A percentile compares a stretch with the other conserved stretches of the same genome.
These are phyloP conservation scores for Eueides isabella DNA, from an alignment of 1,140 invertebrate species.

Conservation along the genomic window DNA sequence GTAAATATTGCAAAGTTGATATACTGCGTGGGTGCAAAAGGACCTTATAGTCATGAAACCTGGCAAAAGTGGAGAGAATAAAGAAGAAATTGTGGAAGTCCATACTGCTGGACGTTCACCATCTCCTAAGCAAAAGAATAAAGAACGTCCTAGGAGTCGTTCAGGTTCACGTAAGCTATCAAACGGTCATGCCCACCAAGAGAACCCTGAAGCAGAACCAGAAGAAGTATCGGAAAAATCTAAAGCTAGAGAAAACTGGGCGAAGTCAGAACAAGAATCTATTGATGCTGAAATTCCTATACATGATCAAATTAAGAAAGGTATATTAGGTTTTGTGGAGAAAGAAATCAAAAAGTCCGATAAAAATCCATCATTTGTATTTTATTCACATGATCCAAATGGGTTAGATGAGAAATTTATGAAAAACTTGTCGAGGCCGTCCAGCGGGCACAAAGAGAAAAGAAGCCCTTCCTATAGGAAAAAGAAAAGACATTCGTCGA, in stretches of 20 bases:
- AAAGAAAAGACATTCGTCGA: conserved; percentile 79
- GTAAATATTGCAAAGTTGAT: not conserved
- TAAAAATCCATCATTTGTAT: conserved; percentile 77
- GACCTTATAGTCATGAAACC: conserved; percentile 64
- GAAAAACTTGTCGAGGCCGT: conserved; percentile 72
- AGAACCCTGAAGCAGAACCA: conserved; percentile 37
- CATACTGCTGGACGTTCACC: conserved; percentile 67
- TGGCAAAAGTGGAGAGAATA: conserved; percentile 67
- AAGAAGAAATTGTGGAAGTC: conserved; percentile 72
- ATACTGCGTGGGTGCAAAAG: conserved; percentile 29
- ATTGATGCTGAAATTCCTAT: conserved; percentile 82
- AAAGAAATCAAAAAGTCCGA: conserved; percentile 83
- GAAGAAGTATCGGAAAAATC: conserved; percentile 51
- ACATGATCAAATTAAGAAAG: conserved; percentile 83
- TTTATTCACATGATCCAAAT: conserved; percentile 79
- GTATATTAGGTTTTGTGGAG: conserved; percentile 83
- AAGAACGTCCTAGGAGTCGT: conserved; percentile 54
- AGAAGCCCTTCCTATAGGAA: conserved; percentile 78
- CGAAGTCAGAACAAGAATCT: conserved; percentile 80
- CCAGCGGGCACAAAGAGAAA: conserved; percentile 77
- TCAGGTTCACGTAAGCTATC: conserved; percentile 71
- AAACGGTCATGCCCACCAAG: conserved; percentile 63
- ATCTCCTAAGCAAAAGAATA: conserved; percentile 65
- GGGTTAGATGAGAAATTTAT: conserved; percentile 76
- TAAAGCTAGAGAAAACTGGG: conserved; percentile 72